Conservation (phyloP, 2,888 invertebrate species). For the Drosophila mimica region DNA sequence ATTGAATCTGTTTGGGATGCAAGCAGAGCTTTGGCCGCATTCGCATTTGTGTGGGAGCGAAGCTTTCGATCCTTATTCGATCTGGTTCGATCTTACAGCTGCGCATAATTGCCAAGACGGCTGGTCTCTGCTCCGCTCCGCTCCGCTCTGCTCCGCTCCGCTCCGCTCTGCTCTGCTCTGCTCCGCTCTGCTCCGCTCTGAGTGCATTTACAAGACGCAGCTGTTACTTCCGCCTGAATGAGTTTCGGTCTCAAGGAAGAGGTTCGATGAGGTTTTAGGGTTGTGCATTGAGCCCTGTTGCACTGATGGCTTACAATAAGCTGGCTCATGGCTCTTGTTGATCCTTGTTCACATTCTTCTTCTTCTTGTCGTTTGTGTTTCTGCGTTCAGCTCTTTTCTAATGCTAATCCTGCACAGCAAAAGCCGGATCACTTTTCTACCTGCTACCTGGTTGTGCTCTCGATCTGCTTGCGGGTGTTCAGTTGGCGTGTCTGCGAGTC, state of each 20-base stretch:
- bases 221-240: constrained; percentile 75
- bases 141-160: not conserved
- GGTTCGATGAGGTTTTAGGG: constrained; percentile 7
- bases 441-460: constrained; percentile 44
- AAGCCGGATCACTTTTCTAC: constrained; percentile 36
- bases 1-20: constrained; percentile 31
- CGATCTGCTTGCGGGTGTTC: constrained; percentile 49
- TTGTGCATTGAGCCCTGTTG: constrained; percentile 12
- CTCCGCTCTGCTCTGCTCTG: constrained; percentile 7
- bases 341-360: constrained; percentile 12
- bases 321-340: constrained; percentile 36
- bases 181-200: constrained; percentile 1
- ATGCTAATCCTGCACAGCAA: constrained; percentile 62
- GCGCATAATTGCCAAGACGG: constrained; percentile 67
- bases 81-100: constrained; percentile 68
- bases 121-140: constrained; percentile 7
- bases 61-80: constrained; percentile 65
- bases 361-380: not conserved
- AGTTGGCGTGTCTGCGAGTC: constrained; percentile 38
- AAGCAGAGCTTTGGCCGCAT: constrained; percentile 39
- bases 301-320: constrained; percentile 50
- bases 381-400: constrained; percentile 45
- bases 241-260: constrained; percentile 15
- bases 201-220: constrained; percentile 64
- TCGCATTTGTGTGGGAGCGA: constrained; percentile 73